These are phyloP conservation scores for Strix occidentalis DNA, from an alignment of 2,797 vertebrate genomes.

Conservation along the genomic window DNA sequence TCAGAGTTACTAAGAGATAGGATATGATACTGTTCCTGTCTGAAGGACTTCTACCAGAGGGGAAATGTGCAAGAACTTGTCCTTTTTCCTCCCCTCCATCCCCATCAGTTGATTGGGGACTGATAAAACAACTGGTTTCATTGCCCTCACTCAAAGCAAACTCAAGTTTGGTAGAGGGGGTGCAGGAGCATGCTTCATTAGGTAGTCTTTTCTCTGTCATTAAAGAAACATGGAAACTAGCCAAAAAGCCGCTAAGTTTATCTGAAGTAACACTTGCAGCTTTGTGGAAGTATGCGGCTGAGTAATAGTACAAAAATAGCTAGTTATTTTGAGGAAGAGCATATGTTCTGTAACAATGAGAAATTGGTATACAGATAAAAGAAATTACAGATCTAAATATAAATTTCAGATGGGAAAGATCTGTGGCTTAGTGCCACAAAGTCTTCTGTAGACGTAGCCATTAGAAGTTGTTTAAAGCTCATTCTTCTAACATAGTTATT, in stretches of 20 bases:
- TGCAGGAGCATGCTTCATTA: neutral
- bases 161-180: neutral
- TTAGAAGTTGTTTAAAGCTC: conserved; percentile 26
- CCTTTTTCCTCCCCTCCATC: neutral
- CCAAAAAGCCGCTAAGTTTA: conserved; percentile 68
- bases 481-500: conserved; percentile 5
- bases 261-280: conserved; percentile 75
- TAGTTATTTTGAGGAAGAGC: conserved; percentile 78
- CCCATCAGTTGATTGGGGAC: neutral
- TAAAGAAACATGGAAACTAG: conserved; percentile 43
- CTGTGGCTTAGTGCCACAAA: neutral
- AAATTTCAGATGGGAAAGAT: conserved; percentile 46
- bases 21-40: conserved; percentile 24
- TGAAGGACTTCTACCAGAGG: neutral
- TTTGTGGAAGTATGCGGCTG: conserved; percentile 71
- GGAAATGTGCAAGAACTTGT: neutral
- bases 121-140: neutral
- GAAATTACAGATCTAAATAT: conserved; percentile 63
- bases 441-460: neutral
- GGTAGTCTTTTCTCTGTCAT: neutral
- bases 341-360: conserved; percentile 78
- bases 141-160: neutral
- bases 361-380: conserved; percentile 71
- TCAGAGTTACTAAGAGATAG: neutral
- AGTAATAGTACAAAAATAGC: conserved; percentile 80